phyloP scores from a whole-genome alignment of 2,113 vertebrate genomes.

The Xiphorhynchus elegans region DNA sequence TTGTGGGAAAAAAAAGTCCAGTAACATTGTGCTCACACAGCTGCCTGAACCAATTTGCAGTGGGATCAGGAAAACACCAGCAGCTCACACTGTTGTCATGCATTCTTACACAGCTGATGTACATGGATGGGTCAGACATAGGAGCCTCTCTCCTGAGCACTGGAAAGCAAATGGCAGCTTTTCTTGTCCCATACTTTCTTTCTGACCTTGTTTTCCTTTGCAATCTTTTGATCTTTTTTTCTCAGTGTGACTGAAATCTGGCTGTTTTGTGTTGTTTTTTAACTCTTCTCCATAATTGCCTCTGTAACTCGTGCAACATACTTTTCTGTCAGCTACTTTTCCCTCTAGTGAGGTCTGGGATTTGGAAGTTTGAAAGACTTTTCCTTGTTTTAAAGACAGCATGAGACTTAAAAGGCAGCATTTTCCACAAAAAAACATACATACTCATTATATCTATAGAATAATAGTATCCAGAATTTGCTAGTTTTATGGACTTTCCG shows the following conservation, averaged over 20 bases:
- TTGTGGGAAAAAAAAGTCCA: not conserved
- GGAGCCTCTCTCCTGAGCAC: not conserved
- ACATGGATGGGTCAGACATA: rapidly evolving
- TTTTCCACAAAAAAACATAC: not conserved
- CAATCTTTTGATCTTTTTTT: not conserved
- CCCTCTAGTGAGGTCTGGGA: not conserved
- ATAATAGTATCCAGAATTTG: not conserved
- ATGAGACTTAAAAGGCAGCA: not conserved
- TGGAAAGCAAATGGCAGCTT: not conserved
- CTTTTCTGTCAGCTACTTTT: not conserved
- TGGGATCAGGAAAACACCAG: not conserved
- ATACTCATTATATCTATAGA: not conserved
- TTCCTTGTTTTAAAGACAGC: not conserved
- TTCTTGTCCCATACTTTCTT: not conserved
- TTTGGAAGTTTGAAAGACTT: not conserved
- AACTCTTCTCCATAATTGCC: not conserved
- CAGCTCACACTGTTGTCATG: not conserved
- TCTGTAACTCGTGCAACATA: not conserved
- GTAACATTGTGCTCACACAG: not conserved
- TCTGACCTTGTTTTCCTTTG: not conserved
- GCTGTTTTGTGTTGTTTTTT: not conserved
- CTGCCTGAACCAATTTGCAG: not conserved
- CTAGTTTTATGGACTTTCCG: not conserved
- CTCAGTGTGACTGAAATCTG: not conserved
- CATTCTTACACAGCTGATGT: not conserved